Evolutionary conservation across 2,888 invertebrate genomes (phyloP).

Genomic region (Oxystoma pomonae): DNA sequence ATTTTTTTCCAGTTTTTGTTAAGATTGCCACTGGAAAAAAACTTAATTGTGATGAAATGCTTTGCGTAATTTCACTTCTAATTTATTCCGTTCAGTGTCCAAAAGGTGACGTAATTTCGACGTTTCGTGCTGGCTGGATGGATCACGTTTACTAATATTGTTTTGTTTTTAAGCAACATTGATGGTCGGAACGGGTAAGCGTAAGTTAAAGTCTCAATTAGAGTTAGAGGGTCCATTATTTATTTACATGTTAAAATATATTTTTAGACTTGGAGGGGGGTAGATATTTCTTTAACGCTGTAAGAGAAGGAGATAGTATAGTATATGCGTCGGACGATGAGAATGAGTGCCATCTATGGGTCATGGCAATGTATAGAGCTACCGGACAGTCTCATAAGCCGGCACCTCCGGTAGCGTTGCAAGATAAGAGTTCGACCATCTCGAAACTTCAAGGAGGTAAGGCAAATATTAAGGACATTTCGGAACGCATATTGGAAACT

Average conservation of each 20-base stretch:
- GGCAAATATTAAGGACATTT: too few species aligned
- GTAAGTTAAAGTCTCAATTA: constrained; percentile 39
- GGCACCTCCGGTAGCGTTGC: constrained; percentile 76
- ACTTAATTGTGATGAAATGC: too few species aligned
- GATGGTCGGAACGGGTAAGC: constrained; percentile 88
- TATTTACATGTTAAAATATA: constrained; percentile 26
- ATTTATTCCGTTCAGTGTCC: too few species aligned
- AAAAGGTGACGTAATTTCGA: background rate
- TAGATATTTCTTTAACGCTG: constrained; percentile 96
- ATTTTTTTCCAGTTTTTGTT: too few species aligned
- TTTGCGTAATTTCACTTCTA: too few species aligned
- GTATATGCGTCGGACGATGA: constrained; percentile 95
- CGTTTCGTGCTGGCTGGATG: background rate
- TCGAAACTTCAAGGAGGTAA: constrained; percentile 88
- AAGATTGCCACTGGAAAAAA: too few species aligned
- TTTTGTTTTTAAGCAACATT: constrained; percentile 67
- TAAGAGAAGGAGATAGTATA: constrained; percentile 96
- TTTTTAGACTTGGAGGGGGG: constrained; percentile 83
- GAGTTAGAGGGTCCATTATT: constrained; percentile 16
- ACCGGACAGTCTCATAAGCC: constrained; percentile 99
- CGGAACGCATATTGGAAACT: too few species aligned
- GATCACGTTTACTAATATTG: background rate
- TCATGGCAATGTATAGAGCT: constrained; percentile 98
- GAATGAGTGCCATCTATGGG: constrained; percentile 97
- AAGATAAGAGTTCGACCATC: constrained; percentile 81